Conservation (phyloP, 2,888 invertebrate genomes). For the Idaea biselata region DNA sequence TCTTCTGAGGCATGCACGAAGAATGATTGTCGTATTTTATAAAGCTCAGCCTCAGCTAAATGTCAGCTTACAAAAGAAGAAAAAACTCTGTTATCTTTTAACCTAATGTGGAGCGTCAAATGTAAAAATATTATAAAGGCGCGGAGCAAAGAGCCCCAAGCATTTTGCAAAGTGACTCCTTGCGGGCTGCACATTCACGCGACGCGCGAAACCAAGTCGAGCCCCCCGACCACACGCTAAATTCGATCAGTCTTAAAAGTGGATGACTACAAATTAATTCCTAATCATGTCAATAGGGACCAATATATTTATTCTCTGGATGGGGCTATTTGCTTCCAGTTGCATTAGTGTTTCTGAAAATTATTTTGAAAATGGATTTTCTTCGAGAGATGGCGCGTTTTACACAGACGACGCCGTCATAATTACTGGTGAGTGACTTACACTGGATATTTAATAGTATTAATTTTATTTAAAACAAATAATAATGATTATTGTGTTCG, state of each 20-base stretch:
- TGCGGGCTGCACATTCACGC: constrained; percentile 66
- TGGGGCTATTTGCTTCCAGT: constrained; percentile 49
- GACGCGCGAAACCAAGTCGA: constrained; percentile 40
- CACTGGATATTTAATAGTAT: background rate
- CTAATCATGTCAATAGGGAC: constrained; percentile 50
- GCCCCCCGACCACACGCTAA: constrained; percentile 20
- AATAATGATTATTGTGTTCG: background rate
- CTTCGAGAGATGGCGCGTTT: constrained; percentile 61
- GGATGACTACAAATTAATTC: constrained; percentile 41
- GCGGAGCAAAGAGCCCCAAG: constrained; percentile 55
- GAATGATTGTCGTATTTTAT: constrained; percentile 62
- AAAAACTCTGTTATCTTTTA: constrained; percentile 76
- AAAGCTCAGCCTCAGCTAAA: constrained; percentile 50
- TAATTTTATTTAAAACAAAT: background rate
- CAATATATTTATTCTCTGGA: constrained; percentile 50
- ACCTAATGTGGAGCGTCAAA: constrained; percentile 67
- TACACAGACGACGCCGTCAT: constrained; percentile 74
- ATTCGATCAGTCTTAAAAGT: constrained; percentile 33
- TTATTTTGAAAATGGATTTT: constrained; percentile 52
- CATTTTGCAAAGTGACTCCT: constrained; percentile 77
- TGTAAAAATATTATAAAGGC: constrained; percentile 77
- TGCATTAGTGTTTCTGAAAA: constrained; percentile 55
- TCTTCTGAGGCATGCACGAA: constrained; percentile 47
- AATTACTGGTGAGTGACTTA: constrained; percentile 64
- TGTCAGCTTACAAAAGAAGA: constrained; percentile 69